Conservation (phyloP, 2,797 vertebrate genomes). For the Garrulus glandarius region DNA sequence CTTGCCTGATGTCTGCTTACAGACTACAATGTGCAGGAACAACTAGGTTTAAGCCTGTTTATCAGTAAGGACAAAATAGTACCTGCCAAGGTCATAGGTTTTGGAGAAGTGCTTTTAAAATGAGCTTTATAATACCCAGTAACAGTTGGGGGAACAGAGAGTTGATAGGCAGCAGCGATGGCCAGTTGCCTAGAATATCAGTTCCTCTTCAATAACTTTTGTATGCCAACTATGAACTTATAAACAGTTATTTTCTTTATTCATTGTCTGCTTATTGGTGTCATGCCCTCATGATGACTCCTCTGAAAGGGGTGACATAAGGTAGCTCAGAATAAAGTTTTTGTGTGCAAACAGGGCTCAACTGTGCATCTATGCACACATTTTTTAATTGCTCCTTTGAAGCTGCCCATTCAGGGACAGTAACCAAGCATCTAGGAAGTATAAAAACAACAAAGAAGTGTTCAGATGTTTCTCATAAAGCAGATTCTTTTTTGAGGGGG, state of each 20-base stretch:
- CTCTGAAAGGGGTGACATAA: constrained; percentile 75
- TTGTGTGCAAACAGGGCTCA: constrained; percentile 70
- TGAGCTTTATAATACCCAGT: background rate
- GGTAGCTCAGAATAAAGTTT: constrained; percentile 74
- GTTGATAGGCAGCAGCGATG: constrained; percentile 9
- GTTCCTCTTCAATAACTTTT: constrained; percentile 67
- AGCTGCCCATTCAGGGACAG: constrained; percentile 64
- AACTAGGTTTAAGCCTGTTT: background rate
- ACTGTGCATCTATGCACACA: constrained; percentile 65
- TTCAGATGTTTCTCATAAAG: constrained; percentile 65
- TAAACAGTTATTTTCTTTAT: constrained; percentile 73
- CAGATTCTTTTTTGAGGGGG: constrained; percentile 6
- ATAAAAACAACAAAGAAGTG: constrained; percentile 70
- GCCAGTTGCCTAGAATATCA: constrained; percentile 59
- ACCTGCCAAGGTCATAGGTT: background rate
- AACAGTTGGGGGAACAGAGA: background rate
- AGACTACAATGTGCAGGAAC: background rate
- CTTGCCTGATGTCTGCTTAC: background rate
- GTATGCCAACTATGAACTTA: constrained; percentile 67
- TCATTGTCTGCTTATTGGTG: constrained; percentile 73
- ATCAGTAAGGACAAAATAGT: background rate
- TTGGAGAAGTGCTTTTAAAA: background rate
- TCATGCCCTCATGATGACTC: constrained; percentile 67
- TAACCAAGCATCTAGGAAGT: constrained; percentile 69
- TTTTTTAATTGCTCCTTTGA: constrained; percentile 73